These are phyloP conservation scores for Helarctos malayanus DNA, from an alignment of 2,797 vertebrate species.

Conservation along the genomic window DNA sequence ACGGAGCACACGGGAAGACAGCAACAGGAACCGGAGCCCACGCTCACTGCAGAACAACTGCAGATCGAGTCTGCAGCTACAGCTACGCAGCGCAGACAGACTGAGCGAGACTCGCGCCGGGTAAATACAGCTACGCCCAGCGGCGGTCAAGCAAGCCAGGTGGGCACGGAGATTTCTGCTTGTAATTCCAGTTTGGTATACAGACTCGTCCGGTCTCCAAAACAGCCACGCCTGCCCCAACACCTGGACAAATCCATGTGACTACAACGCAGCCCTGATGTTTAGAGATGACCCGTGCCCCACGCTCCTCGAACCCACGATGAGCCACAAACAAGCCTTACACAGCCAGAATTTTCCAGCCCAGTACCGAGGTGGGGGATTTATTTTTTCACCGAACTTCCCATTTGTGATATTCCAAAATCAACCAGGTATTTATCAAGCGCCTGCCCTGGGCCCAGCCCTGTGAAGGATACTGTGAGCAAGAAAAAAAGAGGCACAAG, in stretches of 20 bases:
- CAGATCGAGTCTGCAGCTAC: fast-evolving
- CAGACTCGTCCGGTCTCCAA: constrained; percentile 53
- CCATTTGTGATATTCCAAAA: neutral
- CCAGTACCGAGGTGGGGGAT: neutral
- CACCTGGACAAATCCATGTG: neutral
- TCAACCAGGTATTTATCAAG: neutral
- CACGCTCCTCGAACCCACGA: constrained; percentile 18
- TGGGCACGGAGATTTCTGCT: neutral
- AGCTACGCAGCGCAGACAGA: neutral
- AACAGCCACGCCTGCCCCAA: neutral
- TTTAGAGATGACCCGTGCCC: neutral
- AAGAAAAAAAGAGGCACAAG: neutral
- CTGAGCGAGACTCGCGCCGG: neutral
- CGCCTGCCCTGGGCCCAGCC: neutral
- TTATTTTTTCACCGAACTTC: neutral
- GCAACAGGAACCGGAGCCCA: fast-evolving
- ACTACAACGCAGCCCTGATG: neutral
- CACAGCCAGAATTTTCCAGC: neutral
- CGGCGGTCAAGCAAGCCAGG: neutral
- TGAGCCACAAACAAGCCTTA: neutral
- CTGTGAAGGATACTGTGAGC: neutral
- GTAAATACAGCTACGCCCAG: neutral
- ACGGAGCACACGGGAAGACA: neutral
- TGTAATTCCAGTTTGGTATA: neutral
- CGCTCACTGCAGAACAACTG: neutral